Evolutionary conservation across 1,140 invertebrate species (phyloP), one percentile per base, ranked within the genome.

Genomic region (Oedothorax gibbosus): DNA sequence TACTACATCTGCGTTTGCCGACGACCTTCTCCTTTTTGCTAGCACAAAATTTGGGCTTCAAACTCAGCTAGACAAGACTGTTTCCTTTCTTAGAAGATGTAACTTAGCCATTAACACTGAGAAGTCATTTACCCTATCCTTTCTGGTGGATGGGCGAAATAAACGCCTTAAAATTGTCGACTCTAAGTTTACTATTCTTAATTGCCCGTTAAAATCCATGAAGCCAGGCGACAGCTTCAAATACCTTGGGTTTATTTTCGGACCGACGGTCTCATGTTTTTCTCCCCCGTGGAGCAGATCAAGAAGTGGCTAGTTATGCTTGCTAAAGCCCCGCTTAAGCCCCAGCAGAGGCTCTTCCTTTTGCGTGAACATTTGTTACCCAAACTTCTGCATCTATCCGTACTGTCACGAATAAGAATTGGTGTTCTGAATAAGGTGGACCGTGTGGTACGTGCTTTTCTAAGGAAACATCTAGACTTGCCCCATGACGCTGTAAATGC

Each of bases 21-120:
- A 64, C 14, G 62, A 18, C 4, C 8, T 64, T 4, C 3, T 18
- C 3, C 62, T 64, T 0, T 64, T 64, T 20, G 15, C 15, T 0
- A 18, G n/a, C 15, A 8, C 11, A 2, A 1, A n/a, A 9, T 0
- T 20, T 2, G 15, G 62, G 0, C 14, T 64, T 9, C 62, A 64
- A 5, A 0, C 1, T 3, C 2, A 18, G 2, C 4, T 64, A 14
- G 15, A 18, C 15, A 8, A 4, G 9, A 20, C 14, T 18, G 62
- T 8, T 0, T 0, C 2, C 0, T 14, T 64, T 0, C 2, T 64
- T 7, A 2, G 1, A 8, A 1, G 1, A 2, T 4, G 10, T 9
- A 64, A 64, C 6, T 18, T 64, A 2, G 9, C n/a, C 0, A 64
- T 64, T 2, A 64, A n/a, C 7, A 64, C 35, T 2, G 35, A 35